Conservation (phyloP, 2,888 invertebrate species). For the Lepidocyrtinus sp. region DNA sequence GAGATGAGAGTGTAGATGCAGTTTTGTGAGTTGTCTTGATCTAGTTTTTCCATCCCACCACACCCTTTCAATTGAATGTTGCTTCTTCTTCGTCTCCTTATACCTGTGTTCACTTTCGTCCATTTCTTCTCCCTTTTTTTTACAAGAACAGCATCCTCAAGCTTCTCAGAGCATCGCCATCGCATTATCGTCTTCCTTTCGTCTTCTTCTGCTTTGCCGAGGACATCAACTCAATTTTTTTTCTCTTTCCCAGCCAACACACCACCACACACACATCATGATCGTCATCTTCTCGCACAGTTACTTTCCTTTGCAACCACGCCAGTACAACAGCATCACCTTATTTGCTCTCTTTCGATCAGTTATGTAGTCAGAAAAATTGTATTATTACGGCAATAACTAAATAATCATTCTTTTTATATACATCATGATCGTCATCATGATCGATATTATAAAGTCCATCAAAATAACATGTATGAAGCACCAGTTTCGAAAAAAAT, state of each 20-base stretch:
- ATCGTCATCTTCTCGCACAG: constrained; percentile 15
- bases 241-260: constrained; percentile 14
- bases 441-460: neutral
- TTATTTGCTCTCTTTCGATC: neutral
- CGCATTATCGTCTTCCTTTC: constrained; percentile 45
- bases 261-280: constrained; percentile 23
- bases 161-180: constrained; percentile 19
- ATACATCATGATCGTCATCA: too few species aligned
- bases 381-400: constrained; percentile 6
- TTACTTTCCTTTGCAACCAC: constrained; percentile 43
- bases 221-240: constrained; percentile 55
- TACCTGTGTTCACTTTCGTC: constrained; percentile 32
- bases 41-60: constrained; percentile 61
- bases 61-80: constrained; percentile 54
- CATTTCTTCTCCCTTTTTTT: constrained; percentile 3
- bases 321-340: neutral
- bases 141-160: constrained; percentile 21
- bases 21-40: constrained; percentile 53
- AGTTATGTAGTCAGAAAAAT: constrained; percentile 9
- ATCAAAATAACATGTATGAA: neutral
- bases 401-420: constrained; percentile 25
- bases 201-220: constrained; percentile 45
- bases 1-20: constrained; percentile 27
- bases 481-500: neutral
- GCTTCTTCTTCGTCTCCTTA: constrained; percentile 43